These are phyloP conservation scores for Gymnocheta viridis DNA, from an alignment of 2,888 invertebrate species.

Conservation along the genomic window DNA sequence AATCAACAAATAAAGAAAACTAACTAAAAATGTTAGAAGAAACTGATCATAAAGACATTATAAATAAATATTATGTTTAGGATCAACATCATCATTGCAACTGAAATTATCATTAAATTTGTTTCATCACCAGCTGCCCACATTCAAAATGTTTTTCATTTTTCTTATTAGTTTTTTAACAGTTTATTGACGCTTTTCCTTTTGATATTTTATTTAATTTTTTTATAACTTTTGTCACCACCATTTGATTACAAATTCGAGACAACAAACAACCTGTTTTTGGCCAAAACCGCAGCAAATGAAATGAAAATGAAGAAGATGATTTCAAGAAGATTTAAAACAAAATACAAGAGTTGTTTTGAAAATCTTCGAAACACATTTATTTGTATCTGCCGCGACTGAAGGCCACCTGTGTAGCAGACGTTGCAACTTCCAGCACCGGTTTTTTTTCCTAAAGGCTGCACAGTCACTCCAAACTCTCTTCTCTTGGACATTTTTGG, in stretches of 20 bases:
- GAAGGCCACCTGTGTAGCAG: slow-evolving; percentile 54
- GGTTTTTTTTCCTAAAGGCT: not conserved
- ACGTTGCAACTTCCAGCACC: slow-evolving; percentile 8
- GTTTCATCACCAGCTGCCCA: slow-evolving; percentile 37
- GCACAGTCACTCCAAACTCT: not conserved
- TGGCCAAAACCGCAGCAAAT: slow-evolving; percentile 16
- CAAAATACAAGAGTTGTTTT: not conserved
- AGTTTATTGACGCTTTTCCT: slow-evolving; percentile 67
- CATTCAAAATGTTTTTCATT: slow-evolving; percentile 3
- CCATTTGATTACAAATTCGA: slow-evolving; percentile 18
- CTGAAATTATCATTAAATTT: not conserved
- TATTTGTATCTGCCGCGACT: not conserved
- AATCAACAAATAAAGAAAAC: too few species aligned
- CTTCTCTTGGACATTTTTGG: slow-evolving; percentile 11
- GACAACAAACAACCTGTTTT: slow-evolving; percentile 41
- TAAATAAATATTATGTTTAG: not conserved
- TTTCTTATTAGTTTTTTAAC: not conserved
- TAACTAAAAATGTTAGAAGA: too few species aligned
- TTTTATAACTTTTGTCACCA: slow-evolving; percentile 40
- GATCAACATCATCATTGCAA: not conserved
- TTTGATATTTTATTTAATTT: not conserved
- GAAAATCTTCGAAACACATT: not conserved
- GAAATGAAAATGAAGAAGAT: slow-evolving; percentile 25
- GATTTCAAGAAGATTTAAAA: slow-evolving; percentile 15
- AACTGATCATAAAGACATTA: not conserved